phyloP scores from a whole-genome alignment of 1,140 invertebrate genomes.

The Ostrea edulis region DNA sequence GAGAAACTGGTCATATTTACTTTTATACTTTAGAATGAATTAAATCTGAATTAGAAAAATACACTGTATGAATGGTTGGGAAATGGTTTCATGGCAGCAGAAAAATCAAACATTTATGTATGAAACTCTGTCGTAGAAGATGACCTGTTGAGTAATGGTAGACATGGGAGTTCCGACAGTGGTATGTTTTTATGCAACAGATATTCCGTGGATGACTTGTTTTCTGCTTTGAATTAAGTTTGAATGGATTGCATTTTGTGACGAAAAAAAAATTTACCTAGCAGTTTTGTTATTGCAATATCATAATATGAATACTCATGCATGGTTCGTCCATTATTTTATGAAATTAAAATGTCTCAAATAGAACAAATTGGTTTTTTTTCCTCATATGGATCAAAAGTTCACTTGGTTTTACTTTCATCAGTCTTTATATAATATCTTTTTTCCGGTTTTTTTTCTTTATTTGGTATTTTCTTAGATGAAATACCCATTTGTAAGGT shows the following conservation, averaged over 20 bases:
- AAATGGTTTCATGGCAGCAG: neutral
- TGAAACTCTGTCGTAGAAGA: constrained; percentile 5
- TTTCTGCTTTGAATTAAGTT: constrained; percentile 1
- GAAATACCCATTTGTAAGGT: no score
- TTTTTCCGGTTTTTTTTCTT: no score
- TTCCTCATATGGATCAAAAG: no score
- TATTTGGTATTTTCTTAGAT: no score
- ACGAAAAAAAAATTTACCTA: neutral
- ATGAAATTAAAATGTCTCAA: no score
- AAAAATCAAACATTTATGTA: neutral
- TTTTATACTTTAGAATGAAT: no score
- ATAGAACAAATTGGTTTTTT: no score
- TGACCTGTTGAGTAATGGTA: constrained; percentile 13
- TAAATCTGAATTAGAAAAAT: neutral
- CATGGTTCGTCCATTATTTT: neutral
- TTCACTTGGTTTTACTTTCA: no score
- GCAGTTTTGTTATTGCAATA: neutral
- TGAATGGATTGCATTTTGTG: constrained; percentile 6
- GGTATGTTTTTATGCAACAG: neutral
- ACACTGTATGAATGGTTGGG: neutral
- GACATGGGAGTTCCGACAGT: neutral
- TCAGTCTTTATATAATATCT: no score
- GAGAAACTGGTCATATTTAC: no score
- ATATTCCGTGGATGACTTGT: neutral
- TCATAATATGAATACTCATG: neutral